Evolutionary conservation across 2,797 vertebrate species (phyloP).

Genomic region (Crenuchus spilurus): DNA sequence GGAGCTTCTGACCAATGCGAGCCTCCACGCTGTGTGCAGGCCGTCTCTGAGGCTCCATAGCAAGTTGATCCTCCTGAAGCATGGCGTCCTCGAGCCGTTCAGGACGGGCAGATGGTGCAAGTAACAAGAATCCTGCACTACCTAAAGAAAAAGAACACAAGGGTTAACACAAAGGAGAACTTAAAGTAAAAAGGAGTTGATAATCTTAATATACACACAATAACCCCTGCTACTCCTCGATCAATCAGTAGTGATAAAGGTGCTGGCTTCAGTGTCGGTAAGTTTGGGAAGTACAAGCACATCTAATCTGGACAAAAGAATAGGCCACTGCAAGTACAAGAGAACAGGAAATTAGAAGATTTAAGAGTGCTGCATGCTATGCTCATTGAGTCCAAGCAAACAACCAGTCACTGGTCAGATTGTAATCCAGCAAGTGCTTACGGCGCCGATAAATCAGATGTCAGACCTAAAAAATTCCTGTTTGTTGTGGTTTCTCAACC

Average conservation of each 20-base stretch:
- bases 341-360: not conserved
- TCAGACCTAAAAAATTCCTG: slow-evolving; percentile 12
- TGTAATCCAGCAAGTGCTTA: not conserved
- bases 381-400: slow-evolving; percentile 5
- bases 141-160: slow-evolving; percentile 59
- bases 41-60: slow-evolving; percentile 58
- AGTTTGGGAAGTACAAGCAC: not conserved
- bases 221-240: too few relatives aligned
- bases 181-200: not conserved
- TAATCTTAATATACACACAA: too few relatives aligned
- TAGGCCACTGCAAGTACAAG: not conserved
- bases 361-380: not conserved
- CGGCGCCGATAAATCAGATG: not conserved
- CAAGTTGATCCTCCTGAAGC: slow-evolving; percentile 56
- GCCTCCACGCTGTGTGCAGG: slow-evolving; percentile 71
- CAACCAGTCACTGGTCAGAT: slow-evolving; percentile 10
- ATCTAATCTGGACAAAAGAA: not conserved
- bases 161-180: not conserved
- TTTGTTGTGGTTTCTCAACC: slow-evolving; percentile 30
- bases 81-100: slow-evolving; percentile 67
- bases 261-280: not conserved
- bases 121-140: slow-evolving; percentile 77
- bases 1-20: slow-evolving; percentile 81
- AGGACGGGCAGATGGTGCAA: slow-evolving; percentile 75
- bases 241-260: not conserved